Evolutionary conservation across 2,113 vertebrate genomes (phyloP), one percentile per base, ranked within the genome.

Genomic region (Holacanthus passer): DNA sequence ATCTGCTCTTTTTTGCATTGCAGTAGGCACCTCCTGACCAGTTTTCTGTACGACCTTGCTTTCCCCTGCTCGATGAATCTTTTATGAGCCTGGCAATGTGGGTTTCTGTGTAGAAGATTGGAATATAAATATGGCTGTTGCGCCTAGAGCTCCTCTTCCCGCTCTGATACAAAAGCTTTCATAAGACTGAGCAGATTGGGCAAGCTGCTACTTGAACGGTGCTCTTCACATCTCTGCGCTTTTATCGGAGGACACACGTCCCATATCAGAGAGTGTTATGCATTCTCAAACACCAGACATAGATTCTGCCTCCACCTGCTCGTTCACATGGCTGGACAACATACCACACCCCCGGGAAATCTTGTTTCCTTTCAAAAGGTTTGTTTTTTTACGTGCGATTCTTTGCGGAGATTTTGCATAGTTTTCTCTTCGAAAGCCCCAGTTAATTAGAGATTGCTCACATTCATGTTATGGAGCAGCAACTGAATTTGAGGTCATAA

Each of bases 111-210:
- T 86, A 93, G 94, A 92, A 95, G 94, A 95, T 94, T 94, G 93
- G 95, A 96, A 95, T 95, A 95, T 96, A 95, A 95, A 96, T 95
- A 94, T 91, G 93, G 92, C 90, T 92, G 90, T 90, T 87, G 88
- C 77, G 84, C 91, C 89, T 86, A 84, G 75, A 94, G 91, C 91
- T 87, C 85, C 89, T 90, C 88, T 90, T 91, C 84, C 82, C 67
- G 79, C 84, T 89, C 88, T 82, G 88, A 93, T 87, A 92, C 92
- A 90, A 93, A 93, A 90, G 88, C 89, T 89, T 91, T 90, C 87
- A 87, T 86, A 88, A 89, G 91, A 91, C 87, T 66, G 70, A 85
- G 83, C 84, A 87, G 87, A 88, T 88, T 86, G 89, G 91, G 81
- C 80, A 77, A 87, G 87, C 82, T 84, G 80, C 79, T 88, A 80